These are phyloP conservation scores for Clarias magur DNA, from an alignment of 2,113 vertebrate species.

Conservation along the genomic window DNA sequence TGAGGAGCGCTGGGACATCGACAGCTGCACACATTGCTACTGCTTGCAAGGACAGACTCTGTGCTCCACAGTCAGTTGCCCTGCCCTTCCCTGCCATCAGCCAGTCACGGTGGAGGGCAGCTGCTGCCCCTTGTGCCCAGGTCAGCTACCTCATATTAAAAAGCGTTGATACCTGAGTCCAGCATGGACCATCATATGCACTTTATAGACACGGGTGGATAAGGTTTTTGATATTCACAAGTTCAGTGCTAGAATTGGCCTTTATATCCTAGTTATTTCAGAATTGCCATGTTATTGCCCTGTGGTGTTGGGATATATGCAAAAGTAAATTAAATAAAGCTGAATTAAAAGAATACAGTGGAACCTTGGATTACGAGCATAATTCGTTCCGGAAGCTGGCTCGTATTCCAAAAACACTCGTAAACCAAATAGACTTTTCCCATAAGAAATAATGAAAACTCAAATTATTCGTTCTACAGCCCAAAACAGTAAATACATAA, in stretches of 20 bases:
- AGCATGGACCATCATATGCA: not conserved
- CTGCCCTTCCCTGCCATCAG: conserved; percentile 79
- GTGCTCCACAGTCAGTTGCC: conserved; percentile 89
- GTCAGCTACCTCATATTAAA: conserved; percentile 60
- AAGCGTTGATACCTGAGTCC: not conserved
- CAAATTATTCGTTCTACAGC: too few species aligned
- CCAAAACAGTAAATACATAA: too few species aligned
- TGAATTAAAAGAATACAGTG: not conserved
- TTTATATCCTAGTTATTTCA: not conserved
- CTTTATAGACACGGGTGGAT: not conserved
- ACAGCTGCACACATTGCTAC: conserved; percentile 92
- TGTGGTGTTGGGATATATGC: not conserved
- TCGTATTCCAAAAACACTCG: too few species aligned
- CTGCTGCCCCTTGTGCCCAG: conserved; percentile 88
- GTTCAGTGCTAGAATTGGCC: too few species aligned
- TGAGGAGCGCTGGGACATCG: conserved; percentile 89
- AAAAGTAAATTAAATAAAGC: not conserved
- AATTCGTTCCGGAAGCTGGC: too few species aligned
- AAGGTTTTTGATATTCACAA: not conserved
- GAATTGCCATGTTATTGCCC: not conserved
- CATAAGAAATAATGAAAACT: too few species aligned
- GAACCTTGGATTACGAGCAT: too few species aligned
- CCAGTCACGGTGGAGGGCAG: conserved; percentile 83
- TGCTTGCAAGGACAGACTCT: conserved; percentile 91
- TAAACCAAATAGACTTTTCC: too few species aligned